Evolutionary conservation across 2,888 invertebrate species (phyloP).

Genomic region (Mechanitis mazaeus): DNA sequence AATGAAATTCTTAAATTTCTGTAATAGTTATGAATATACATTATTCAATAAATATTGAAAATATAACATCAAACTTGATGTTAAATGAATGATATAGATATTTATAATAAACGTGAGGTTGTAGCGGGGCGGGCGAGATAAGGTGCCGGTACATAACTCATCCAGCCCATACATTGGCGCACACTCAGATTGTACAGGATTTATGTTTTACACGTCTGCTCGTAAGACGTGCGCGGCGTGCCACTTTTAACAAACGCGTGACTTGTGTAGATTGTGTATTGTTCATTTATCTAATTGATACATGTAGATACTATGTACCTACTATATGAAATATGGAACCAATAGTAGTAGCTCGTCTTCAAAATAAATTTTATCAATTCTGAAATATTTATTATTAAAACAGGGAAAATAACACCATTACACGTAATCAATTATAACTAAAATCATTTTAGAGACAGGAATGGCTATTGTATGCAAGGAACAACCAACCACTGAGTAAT

Average conservation of each 20-base stretch:
- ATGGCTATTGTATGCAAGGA: neutral
- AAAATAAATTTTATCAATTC: neutral
- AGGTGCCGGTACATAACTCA: slow-evolving; percentile 37
- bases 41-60: too few species aligned
- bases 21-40: too few species aligned
- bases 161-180: slow-evolving; percentile 36
- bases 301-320: neutral
- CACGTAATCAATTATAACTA: neutral
- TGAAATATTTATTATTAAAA: neutral
- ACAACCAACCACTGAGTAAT: neutral
- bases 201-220: slow-evolving; percentile 34
- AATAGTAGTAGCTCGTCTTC: neutral
- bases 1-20: too few species aligned
- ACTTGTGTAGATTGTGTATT: slow-evolving; percentile 9
- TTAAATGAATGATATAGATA: neutral
- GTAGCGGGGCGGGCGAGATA: slow-evolving; percentile 32
- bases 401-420: neutral
- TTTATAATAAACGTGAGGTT: neutral
- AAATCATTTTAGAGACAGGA: neutral
- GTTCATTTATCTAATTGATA: slow-evolving; percentile 2
- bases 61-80: too few species aligned
- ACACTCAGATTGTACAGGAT: slow-evolving; percentile 37
- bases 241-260: slow-evolving; percentile 22
- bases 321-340: neutral
- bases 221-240: slow-evolving; percentile 27